Base-by-base conservation (phyloP, 2,113 vertebrate genomes). In the Neomonachus schauinslandi region DNA sequence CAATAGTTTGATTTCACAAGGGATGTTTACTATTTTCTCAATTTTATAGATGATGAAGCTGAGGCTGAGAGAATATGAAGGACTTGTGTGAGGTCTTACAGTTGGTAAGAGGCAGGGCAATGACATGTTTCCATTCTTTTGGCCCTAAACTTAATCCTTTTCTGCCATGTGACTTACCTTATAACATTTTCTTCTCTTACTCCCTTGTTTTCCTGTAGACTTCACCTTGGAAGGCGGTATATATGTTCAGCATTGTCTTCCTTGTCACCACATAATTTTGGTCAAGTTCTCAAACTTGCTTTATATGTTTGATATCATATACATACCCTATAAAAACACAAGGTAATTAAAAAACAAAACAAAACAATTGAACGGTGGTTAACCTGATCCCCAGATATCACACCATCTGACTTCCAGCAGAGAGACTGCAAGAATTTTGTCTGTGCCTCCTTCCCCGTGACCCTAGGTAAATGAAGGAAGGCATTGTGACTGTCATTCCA, bases 1-100 rank as follows among this genome's bases (percentile, higher is more conserved):
- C 8, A 88, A 18, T 84, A 51, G 61, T 95, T 98, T 84, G 9
- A 91, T 81, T 57, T 83, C 39, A 87, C 12, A 71, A 61, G 31
- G 15, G 26, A 2, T 7, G 28, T 1, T 36, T 79, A 84, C 36
- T 82, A 4, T 96, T 92, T 97, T 82, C 59, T 97, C 74, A 24
- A 6, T 81, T 93, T 89, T 96, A 19, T 80, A 63, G 28, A 15
- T 28, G 33, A 89, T 89, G 51, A 92, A 74, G 6, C 7, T 46
- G 51, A 83, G 76, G 7, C 26, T 55, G 67, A 59, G 42, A 65
- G 24, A 92, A 22, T 10, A 42, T 49, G 26, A 92, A 42, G n/a
- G 51, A 28, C 9, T 79, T 69, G 53, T 1, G 1, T 9, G 86
- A 63, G 28, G 5, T 83, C 49, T 94, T 72, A 55, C 8, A 87